phyloP scores from a whole-genome alignment of 2,888 invertebrate genomes.

The Noctua comes region DNA sequence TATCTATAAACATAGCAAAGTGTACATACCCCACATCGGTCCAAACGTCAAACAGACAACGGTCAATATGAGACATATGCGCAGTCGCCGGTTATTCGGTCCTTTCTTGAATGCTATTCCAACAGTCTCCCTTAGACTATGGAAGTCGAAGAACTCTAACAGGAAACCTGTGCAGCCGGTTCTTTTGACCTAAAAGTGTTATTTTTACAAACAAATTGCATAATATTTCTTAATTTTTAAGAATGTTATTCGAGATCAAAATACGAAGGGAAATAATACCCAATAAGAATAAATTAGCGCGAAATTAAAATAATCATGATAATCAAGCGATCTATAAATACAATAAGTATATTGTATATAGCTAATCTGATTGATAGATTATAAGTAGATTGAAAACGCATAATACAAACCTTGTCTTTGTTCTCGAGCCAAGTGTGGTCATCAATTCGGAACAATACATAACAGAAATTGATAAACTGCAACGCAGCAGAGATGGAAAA shows the following conservation, averaged over 20 bases:
- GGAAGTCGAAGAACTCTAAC: constrained; percentile 87
- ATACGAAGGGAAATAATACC: no score
- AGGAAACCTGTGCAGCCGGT: constrained; percentile 78
- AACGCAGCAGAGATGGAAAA: constrained; percentile 83
- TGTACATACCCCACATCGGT: constrained; percentile 84
- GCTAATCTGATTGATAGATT: not conserved
- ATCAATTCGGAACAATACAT: constrained; percentile 83
- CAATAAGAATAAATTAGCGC: not conserved
- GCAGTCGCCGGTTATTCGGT: constrained; percentile 81
- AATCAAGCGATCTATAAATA: constrained; percentile 11
- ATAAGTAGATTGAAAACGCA: constrained; percentile 18
- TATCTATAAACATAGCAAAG: constrained; percentile 3
- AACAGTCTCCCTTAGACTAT: constrained; percentile 86
- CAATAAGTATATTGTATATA: not conserved
- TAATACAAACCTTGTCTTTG: constrained; percentile 81
- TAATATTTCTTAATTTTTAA: not conserved
- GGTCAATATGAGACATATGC: constrained; percentile 81
- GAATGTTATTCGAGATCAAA: not conserved
- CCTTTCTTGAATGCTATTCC: constrained; percentile 89
- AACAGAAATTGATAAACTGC: constrained; percentile 85
- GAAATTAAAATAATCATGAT: not conserved
- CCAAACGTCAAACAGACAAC: constrained; percentile 85
- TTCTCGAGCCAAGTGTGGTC: constrained; percentile 86
- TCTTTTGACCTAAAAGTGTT: constrained; percentile 76
- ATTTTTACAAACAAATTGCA: not conserved